These are phyloP conservation scores for Dynastes tityus DNA, from an alignment of 2,888 invertebrate genomes.

Conservation along the genomic window DNA sequence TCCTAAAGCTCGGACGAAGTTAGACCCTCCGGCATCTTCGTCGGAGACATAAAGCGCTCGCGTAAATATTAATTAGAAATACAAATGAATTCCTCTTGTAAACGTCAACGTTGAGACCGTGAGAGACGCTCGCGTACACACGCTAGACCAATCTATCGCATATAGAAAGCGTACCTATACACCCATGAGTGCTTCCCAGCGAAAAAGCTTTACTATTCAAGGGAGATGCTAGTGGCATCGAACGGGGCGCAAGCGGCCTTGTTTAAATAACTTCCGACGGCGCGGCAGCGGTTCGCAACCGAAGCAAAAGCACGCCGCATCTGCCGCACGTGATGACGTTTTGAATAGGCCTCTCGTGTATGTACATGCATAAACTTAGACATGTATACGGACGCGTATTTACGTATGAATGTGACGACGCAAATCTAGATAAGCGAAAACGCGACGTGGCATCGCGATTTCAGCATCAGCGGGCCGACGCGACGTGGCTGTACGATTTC, in stretches of 20 bases:
- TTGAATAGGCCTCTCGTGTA: conserved; percentile 37
- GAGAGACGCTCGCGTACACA: conserved; percentile 2
- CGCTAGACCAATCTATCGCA: background rate
- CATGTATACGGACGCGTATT: background rate
- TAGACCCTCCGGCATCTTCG: background rate
- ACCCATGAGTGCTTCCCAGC: background rate
- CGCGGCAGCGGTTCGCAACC: conserved; percentile 3
- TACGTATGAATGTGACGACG: conserved; percentile 21
- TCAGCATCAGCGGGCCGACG: background rate
- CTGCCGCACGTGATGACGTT: conserved; percentile 40
- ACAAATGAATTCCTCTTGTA: conserved; percentile 45
- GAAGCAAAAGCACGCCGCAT: conserved; percentile 11
- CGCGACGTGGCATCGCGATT: conserved; percentile 27
- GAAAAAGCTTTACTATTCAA: conserved; percentile 9
- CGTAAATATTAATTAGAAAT: conserved; percentile 51
- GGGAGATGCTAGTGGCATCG: background rate
- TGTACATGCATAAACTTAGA: conserved; percentile 13
- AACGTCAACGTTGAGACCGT: background rate
- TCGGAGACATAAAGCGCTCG: conserved; percentile 39
- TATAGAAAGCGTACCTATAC: background rate
- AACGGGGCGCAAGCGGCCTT: conserved; percentile 28
- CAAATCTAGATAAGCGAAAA: conserved; percentile 37
- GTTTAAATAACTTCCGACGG: conserved; percentile 49
- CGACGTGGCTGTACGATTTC: background rate
- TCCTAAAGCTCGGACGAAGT: background rate